Conservation (phyloP, 2,797 vertebrate genomes). For the Lophotriccus pileatus region DNA sequence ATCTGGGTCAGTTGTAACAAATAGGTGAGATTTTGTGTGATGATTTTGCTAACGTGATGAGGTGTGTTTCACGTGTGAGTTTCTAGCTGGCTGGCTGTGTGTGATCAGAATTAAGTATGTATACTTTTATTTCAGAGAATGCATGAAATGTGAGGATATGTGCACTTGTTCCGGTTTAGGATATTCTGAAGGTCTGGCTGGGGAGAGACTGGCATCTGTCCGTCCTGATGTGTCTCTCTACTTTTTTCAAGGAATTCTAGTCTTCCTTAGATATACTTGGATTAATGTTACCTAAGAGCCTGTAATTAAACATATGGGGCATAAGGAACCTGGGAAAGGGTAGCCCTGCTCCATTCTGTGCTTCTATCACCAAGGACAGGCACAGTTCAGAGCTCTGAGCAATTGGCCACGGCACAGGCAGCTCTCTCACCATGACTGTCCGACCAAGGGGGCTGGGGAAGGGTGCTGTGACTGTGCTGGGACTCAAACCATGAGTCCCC, state of each 20-base stretch:
- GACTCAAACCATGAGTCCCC: background rate
- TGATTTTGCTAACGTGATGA: background rate
- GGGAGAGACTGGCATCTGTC: rapidly evolving
- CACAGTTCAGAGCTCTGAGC: background rate
- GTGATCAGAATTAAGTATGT: background rate
- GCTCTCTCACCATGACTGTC: rapidly evolving
- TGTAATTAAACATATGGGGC: background rate
- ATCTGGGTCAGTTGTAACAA: conserved; percentile 25
- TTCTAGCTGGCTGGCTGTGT: background rate
- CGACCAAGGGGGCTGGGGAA: background rate
- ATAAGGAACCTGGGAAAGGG: background rate
- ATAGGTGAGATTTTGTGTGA: background rate
- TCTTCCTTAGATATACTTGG: background rate
- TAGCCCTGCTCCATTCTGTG: background rate
- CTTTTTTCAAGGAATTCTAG: background rate
- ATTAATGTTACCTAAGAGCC: background rate
- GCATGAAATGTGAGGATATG: background rate
- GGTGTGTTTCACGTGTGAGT: background rate
- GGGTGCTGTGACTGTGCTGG: rapidly evolving
- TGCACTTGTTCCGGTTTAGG: background rate
- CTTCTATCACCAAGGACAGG: rapidly evolving
- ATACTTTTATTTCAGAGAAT: background rate
- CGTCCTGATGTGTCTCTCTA: background rate
- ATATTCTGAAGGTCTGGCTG: background rate
- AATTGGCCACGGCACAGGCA: rapidly evolving